Evolutionary conservation across 2,113 vertebrate species (phyloP).

Genomic region (Megaceryle torquata): DNA sequence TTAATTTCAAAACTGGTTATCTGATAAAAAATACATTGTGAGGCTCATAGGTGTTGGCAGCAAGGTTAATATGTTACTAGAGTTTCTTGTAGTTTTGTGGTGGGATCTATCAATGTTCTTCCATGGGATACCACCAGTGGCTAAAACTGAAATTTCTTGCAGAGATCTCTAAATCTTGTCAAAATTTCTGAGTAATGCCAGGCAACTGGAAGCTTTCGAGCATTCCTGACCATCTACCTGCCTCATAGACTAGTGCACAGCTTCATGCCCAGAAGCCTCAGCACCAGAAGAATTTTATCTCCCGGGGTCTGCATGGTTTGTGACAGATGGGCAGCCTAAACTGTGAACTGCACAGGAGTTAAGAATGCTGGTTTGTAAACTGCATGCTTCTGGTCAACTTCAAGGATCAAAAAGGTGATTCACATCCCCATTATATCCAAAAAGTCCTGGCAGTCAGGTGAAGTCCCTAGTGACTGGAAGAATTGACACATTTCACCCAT

Average conservation of each 20-base stretch:
- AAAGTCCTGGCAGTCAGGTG: no score
- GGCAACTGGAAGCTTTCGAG: neutral
- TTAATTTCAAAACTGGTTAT: neutral
- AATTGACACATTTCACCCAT: no score
- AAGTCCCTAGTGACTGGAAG: no score
- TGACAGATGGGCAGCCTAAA: neutral
- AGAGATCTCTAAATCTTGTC: neutral
- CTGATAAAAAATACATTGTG: neutral
- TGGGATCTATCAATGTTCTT: neutral
- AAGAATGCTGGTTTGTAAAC: neutral
- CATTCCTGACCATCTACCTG: neutral
- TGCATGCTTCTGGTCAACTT: neutral
- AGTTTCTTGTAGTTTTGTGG: neutral
- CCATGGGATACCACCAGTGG: neutral
- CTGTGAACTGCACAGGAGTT: neutral
- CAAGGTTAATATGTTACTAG: neutral
- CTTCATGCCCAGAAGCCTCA: neutral
- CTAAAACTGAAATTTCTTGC: neutral
- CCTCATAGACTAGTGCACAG: neutral
- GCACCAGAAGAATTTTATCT: neutral
- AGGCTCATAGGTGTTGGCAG: neutral
- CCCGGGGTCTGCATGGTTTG: neutral
- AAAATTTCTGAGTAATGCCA: neutral
- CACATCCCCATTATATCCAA: no score
- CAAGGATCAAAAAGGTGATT: neutral